Base-by-base conservation (phyloP, 2,113 vertebrate genomes). In the Pangasianodon gigas region DNA sequence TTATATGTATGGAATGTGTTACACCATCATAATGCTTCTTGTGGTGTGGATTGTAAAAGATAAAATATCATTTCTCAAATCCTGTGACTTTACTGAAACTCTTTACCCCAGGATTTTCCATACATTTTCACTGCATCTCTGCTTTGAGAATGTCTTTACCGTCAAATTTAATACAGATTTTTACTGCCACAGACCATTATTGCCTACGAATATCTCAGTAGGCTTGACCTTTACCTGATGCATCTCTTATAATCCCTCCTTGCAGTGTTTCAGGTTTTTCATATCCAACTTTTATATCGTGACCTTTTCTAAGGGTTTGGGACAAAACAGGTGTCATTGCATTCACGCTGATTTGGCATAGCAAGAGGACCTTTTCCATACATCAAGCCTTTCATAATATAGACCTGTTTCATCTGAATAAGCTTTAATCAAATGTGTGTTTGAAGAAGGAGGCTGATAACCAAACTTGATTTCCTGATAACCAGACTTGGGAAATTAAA, bases 161-260 rank as follows among this genome's bases (percentile, higher is more conserved):
- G 16, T 56, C 32, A 71, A n/a, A 46, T 48, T 21, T 18, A 58
- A 6, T 75, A 60, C 41, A 26, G 62, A 52, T 32, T 85, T 84
- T 29, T 67, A 51, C 54, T 51, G 81, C 62, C 81, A 75, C 81
- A 58, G 60, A 85, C 26, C 62, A 51, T 69, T 32, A 48, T 69
- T 69, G 13, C 46, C 19, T 56, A 75, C 4, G 54, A 56, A 67
- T 54, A 58, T 86, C 58, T 87, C 84, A 41, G 21, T 82, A 71
- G 84, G 19, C 84, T 77, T 89, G 88, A 85, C 88, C 88, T 89
- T 86, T 90, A 77, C 32, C 84, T 81, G 74, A 81, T 71, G 48
- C 32, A 69, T 87, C 16, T 56, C 60, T 14, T 69, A 54, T 56
- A 86, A 86, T 77, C 77, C 32, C 32, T n/a, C 16, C 52, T 62